phyloP scores from a whole-genome alignment of 2,113 vertebrate genomes.

The Okapia johnstoni region DNA sequence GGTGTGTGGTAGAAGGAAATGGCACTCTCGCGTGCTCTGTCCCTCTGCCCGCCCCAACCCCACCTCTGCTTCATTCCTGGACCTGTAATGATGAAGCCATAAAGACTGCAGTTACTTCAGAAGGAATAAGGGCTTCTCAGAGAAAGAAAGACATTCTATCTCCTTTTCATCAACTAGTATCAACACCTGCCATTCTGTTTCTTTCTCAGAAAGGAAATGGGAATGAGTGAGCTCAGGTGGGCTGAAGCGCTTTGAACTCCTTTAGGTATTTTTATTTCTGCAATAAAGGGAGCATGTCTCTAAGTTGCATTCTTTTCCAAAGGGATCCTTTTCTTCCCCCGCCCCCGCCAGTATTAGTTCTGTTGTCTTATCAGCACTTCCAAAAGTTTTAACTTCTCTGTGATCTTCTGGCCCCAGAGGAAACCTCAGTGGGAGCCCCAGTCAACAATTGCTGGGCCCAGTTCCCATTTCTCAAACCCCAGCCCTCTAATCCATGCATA shows the following conservation, averaged over 20 bases:
- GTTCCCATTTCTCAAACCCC: not conserved
- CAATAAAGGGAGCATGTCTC: not conserved
- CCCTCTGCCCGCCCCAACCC: not conserved
- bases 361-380: not conserved
- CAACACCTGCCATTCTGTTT: not conserved
- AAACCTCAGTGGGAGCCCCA: slow-evolving; percentile 19
- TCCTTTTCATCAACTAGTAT: not conserved
- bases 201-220: not conserved
- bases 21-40: not conserved
- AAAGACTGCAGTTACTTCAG: not conserved
- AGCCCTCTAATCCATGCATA: not conserved
- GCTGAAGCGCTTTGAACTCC: not conserved
- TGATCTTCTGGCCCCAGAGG: not conserved
- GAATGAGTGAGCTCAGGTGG: not conserved
- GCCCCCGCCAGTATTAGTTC: not conserved
- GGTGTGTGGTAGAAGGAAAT: not conserved
- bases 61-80: not conserved
- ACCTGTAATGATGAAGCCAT: not conserved
- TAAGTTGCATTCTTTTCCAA: not conserved
- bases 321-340: not conserved
- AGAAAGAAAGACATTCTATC: not conserved
- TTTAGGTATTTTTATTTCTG: not conserved
- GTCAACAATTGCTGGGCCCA: not conserved
- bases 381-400: slow-evolving; percentile 3
- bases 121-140: not conserved